phyloP scores from a whole-genome alignment of 2,888 invertebrate species.

The Diogma glabrata region DNA sequence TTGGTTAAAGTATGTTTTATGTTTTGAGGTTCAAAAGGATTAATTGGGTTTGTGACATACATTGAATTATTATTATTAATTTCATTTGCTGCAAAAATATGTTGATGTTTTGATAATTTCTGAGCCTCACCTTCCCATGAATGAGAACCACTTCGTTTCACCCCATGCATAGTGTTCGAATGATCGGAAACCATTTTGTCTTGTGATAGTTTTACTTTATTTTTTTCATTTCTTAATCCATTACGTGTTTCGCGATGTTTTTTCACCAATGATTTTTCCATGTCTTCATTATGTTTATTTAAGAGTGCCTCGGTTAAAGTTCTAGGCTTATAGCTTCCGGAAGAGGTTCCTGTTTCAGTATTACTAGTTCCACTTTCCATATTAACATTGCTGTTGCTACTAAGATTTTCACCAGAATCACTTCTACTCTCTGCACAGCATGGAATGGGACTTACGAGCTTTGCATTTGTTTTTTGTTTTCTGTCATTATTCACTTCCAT shows the following conservation, averaged over 20 bases:
- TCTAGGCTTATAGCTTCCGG: constrained; percentile 37
- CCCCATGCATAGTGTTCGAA: constrained; percentile 38
- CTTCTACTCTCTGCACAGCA: constrained; percentile 43
- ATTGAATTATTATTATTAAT: neutral
- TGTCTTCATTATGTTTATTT: constrained; percentile 65
- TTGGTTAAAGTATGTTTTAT: neutral
- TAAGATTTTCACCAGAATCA: constrained; percentile 47
- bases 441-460: constrained; percentile 28
- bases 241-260: constrained; percentile 52
- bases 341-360: constrained; percentile 34
- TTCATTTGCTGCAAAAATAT: constrained; percentile 23
- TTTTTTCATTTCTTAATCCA: constrained; percentile 37
- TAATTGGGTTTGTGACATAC: constrained; percentile 17
- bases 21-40: neutral
- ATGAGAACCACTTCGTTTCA: constrained; percentile 50
- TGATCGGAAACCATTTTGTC: constrained; percentile 21
- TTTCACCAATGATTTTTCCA: constrained; percentile 69
- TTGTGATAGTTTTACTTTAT: constrained; percentile 29
- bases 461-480: neutral
- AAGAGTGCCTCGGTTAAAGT: constrained; percentile 49
- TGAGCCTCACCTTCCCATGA: constrained; percentile 48
- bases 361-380: constrained; percentile 42
- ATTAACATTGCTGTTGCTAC: constrained; percentile 45
- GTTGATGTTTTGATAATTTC: constrained; percentile 43
- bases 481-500: constrained; percentile 21